Base-by-base conservation (phyloP, 2,888 invertebrate species). In the Callinectes sapidus region DNA sequence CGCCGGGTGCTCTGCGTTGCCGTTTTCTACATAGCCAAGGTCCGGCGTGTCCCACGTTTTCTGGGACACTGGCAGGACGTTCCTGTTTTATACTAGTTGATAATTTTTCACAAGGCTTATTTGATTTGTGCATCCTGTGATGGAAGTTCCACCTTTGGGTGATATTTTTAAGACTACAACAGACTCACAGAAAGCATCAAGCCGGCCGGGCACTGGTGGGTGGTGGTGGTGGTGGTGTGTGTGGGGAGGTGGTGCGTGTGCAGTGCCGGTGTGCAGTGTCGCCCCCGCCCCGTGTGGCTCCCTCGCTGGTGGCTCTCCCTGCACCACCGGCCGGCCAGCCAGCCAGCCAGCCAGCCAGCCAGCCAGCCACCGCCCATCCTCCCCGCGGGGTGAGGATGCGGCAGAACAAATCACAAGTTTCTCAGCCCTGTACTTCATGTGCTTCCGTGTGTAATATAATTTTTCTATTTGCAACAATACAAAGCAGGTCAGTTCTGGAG, bases 401-500 rank as follows among this genome's bases (percentile, higher is more conserved):
- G 77, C 42, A 87, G 87, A n/a, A 42, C 13, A 39, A 28, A 39
- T 39, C 89, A 71, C 42, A 71, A 71, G 71, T 71, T 71, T 28
- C 71, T 71, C 71, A 35, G 28, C 89, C 89, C 89, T 28, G 42
- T 89, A 42, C 77, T 89, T 89, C 71, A 77, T 89, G 89, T 89
- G 89, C 89, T 89, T 89, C 89, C 89, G 89, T 89, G 89, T 77
- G 55, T 89, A 89, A 89, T 42, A 89, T 89, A 89, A 89, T 81
- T 89, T 71, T 89, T 89, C 42, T 89, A 89, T 48, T 13, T 77
- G 71, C 66, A 48, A 77, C 3, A 89, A 61, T 28, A 89, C 88
- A 61, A 61, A n/a, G 39, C 89, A 39, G 32, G 61, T 39, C n/a
- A 66, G 42, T 87, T 48, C 54, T 87, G 42, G 54, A 87, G 54